Evolutionary conservation across 2,888 invertebrate species (phyloP).

Genomic region (Polydrusus pterygomalis): DNA sequence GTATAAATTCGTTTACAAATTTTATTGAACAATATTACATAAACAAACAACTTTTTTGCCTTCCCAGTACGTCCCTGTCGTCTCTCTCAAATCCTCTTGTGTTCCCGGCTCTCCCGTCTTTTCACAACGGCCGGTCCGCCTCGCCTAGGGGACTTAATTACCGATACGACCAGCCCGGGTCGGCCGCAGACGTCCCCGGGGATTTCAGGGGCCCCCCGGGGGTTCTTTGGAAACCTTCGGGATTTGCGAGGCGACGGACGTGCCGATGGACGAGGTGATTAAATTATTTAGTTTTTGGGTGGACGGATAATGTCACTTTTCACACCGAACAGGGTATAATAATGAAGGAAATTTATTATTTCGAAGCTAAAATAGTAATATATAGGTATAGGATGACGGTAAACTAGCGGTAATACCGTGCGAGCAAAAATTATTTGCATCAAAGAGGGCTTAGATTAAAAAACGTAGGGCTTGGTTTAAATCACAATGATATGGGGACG

Average conservation of each 20-base stretch:
- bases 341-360: neutral
- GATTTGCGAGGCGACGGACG: conserved; percentile 47
- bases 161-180: conserved; percentile 53
- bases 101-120: conserved; percentile 52
- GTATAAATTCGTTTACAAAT: too few relatives aligned
- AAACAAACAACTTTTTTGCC: too few relatives aligned
- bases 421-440: too few relatives aligned
- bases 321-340: neutral
- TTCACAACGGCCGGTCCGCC: conserved; percentile 42
- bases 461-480: too few relatives aligned
- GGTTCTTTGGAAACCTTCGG: conserved; percentile 46
- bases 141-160: conserved; percentile 54
- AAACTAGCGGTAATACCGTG: too few relatives aligned
- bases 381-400: too few relatives aligned
- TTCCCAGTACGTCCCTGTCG: conserved; percentile 32
- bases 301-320: conserved; percentile 17
- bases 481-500: too few relatives aligned
- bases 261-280: conserved; percentile 53
- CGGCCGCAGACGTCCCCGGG: conserved; percentile 37
- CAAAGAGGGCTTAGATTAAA: too few relatives aligned
- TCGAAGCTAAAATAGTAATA: too few relatives aligned
- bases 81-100: conserved; percentile 52
- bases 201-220: conserved; percentile 12
- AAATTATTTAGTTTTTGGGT: conserved; percentile 48
- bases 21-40: too few relatives aligned